A percentile compares a stretch with the other conserved stretches of the same genome.
These are phyloP conservation scores for Pseudochirops corinnae DNA, from an alignment of 2,797 vertebrate genomes.

Conservation along the genomic window DNA sequence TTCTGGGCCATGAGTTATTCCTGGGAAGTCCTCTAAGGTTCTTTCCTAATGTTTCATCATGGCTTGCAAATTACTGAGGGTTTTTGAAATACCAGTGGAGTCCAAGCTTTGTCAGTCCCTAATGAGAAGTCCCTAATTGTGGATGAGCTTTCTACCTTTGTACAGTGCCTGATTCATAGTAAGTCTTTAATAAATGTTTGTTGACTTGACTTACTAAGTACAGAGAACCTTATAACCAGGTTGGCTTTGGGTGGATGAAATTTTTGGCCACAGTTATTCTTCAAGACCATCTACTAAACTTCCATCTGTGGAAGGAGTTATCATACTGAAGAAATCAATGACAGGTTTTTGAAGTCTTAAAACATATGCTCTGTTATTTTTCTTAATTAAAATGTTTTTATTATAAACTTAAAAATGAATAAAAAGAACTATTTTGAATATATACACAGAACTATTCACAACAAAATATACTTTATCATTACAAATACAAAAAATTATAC, in stretches of 20 bases:
- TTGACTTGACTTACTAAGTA: neutral
- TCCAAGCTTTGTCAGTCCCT: neutral
- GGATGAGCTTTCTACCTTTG: neutral
- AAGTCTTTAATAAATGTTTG: neutral
- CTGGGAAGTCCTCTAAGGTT: neutral
- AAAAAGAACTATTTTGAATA: neutral
- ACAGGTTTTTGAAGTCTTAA: neutral
- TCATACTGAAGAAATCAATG: neutral
- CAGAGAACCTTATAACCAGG: neutral
- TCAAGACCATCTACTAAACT: neutral
- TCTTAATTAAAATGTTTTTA: neutral
- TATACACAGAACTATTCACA: neutral
- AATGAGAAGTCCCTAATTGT: neutral
- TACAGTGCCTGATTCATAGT: neutral
- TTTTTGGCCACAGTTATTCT: neutral
- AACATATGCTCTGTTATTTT: neutral
- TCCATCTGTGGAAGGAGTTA: neutral
- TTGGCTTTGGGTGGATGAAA: neutral
- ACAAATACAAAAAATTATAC: neutral
- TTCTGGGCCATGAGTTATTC: neutral
- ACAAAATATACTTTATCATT: neutral
- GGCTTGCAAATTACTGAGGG: neutral
- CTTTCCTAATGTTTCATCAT: neutral
- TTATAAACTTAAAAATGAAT: neutral
- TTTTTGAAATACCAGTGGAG: neutral